Conservation (phyloP, 1,140 invertebrate genomes). For the Agrypnia vestita region DNA sequence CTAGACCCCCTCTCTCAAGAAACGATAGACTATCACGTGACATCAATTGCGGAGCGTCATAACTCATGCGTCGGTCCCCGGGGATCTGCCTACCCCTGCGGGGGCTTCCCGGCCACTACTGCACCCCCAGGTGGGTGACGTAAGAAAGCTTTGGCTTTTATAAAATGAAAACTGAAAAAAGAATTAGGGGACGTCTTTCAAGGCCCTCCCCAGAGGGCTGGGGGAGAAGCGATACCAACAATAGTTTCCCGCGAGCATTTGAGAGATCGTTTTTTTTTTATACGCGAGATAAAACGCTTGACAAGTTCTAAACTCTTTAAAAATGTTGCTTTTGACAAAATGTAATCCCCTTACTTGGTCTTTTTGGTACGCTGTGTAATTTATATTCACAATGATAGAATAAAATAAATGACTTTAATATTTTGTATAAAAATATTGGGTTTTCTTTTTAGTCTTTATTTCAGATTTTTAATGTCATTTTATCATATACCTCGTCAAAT, state of each 20-base stretch:
- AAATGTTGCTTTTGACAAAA: background rate
- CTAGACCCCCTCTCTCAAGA: background rate
- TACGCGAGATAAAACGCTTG: slow-evolving; percentile 15
- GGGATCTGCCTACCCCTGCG: slow-evolving; percentile 16
- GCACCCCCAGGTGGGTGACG: slow-evolving; percentile 9
- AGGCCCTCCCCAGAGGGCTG: background rate
- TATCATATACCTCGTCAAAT: too few species aligned
- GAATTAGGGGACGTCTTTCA: slow-evolving; percentile 32
- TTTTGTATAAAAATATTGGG: too few species aligned
- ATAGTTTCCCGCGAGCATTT: slow-evolving; percentile 19
- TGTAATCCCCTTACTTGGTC: background rate
- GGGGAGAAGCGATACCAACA: slow-evolving; percentile 30
- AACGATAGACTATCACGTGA: slow-evolving; percentile 34
- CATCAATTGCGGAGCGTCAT: slow-evolving; percentile 40
- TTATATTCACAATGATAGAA: too few species aligned
- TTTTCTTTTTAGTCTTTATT: too few species aligned
- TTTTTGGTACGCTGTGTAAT: too few species aligned
- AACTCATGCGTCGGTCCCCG: slow-evolving; percentile 34
- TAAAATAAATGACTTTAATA: too few species aligned
- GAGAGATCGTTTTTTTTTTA: background rate
- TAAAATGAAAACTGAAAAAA: slow-evolving; percentile 33
- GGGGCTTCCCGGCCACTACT: slow-evolving; percentile 4
- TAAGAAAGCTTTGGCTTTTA: slow-evolving; percentile 19
- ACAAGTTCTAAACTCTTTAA: too few species aligned
- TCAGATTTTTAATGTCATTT: too few species aligned